These are phyloP conservation scores for Pygoscelis adeliae DNA, from an alignment of 2,113 vertebrate species.

Conservation along the genomic window DNA sequence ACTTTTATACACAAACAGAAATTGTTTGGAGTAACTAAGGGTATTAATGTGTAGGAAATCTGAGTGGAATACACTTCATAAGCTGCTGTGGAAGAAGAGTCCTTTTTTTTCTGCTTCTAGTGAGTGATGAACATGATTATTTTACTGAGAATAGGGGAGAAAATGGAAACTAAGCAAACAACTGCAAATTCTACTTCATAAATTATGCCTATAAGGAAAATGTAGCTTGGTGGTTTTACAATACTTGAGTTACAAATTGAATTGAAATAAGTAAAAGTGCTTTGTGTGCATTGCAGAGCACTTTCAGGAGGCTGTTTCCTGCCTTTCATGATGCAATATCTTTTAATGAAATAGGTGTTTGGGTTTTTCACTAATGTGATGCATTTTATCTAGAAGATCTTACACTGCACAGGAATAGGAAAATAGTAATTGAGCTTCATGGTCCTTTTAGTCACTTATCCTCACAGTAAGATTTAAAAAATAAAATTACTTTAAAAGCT, in stretches of 20 bases:
- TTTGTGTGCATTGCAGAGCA: not conserved
- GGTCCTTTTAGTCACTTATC: not conserved
- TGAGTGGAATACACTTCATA: not conserved
- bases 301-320: not conserved
- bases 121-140: not conserved
- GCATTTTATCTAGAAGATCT: not conserved
- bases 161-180: slow-evolving; percentile 50
- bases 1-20: not conserved
- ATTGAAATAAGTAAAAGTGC: slow-evolving; percentile 13
- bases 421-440: not conserved
- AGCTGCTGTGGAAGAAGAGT: not conserved
- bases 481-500: not conserved
- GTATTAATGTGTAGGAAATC: slow-evolving; percentile 21
- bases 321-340: not conserved
- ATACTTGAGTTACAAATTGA: not conserved
- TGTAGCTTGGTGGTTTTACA: not conserved
- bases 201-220: slow-evolving; percentile 60
- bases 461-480: not conserved
- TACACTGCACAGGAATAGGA: not conserved
- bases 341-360: slow-evolving; percentile 30
- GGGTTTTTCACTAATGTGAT: not conserved
- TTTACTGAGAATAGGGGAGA: slow-evolving; percentile 17
- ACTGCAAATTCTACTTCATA: slow-evolving; percentile 41
- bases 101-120: not conserved
- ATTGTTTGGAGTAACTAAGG: slow-evolving; percentile 5